phyloP scores from a whole-genome alignment of 1,140 invertebrate species.

The Arctopsyche grandis region DNA sequence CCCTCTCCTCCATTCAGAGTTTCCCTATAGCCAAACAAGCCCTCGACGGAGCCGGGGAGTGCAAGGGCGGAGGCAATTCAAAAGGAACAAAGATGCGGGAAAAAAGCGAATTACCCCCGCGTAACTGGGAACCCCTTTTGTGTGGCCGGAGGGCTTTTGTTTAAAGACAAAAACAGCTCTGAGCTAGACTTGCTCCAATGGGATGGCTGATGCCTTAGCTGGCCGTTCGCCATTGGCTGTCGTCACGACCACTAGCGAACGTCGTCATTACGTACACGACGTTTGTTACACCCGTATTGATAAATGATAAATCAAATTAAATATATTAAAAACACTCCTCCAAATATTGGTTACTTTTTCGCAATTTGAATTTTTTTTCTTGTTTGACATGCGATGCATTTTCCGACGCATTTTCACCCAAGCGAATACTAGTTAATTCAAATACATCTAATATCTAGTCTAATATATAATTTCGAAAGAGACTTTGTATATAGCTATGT shows the following conservation, averaged over 20 bases:
- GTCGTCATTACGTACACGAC: no score
- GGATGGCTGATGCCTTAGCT: not conserved
- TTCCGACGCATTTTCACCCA: no score
- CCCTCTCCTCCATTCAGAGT: slow-evolving; percentile 39
- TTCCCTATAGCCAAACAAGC: slow-evolving; percentile 35
- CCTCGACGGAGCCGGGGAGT: not conserved
- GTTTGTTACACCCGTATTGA: no score
- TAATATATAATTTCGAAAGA: no score
- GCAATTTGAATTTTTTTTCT: no score
- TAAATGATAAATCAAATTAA: no score
- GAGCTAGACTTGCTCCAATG: slow-evolving; percentile 36
- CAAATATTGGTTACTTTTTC: no score
- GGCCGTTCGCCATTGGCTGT: not conserved
- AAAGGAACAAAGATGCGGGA: slow-evolving; percentile 38
- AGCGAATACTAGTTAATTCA: no score
- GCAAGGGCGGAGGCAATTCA: not conserved
- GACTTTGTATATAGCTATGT: no score
- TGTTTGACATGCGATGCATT: no score
- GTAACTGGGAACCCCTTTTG: slow-evolving; percentile 34
- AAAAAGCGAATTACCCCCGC: slow-evolving; percentile 44
- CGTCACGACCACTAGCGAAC: not conserved
- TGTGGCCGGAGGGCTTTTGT: slow-evolving; percentile 43
- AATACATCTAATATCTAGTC: no score
- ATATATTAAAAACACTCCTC: no score
- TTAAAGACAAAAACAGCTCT: slow-evolving; percentile 46